A percentile compares a stretch with the other conserved stretches of the same genome.
Conservation (phyloP, 2,888 invertebrate species). For the Petrolisthes manimaculis region DNA sequence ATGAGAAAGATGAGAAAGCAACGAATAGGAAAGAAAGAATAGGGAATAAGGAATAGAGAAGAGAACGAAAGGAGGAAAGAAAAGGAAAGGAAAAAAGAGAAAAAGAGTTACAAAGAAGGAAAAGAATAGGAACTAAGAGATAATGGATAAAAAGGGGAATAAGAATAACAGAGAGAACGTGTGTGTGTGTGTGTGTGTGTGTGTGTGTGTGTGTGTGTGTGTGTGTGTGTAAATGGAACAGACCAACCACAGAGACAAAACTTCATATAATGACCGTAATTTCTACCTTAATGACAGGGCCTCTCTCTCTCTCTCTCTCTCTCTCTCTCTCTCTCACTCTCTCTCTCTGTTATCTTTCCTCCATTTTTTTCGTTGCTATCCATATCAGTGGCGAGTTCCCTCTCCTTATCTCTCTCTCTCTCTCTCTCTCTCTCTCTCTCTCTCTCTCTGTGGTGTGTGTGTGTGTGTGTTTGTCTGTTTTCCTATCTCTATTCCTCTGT, state of each 20-base stretch:
- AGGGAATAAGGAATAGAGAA: not conserved
- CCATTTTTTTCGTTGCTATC: not conserved
- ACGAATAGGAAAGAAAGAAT: not conserved
- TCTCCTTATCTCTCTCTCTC: no score
- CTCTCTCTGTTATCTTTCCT: not conserved
- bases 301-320: slow-evolving; percentile 33
- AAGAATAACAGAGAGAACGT: not conserved
- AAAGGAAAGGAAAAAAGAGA: not conserved
- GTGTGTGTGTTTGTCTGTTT: no score
- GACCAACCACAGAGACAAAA: no score
- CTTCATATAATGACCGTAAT: no score
- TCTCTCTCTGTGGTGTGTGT: no score
- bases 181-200: not conserved
- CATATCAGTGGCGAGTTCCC: not conserved
- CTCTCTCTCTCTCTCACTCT: slow-evolving; percentile 28
- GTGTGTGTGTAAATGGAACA: not conserved
- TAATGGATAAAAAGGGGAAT: not conserved
- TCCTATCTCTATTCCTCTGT: no score
- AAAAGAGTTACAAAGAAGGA: not conserved
- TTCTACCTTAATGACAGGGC: slow-evolving; percentile 5
- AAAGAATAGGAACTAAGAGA: not conserved
- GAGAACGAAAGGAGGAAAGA: not conserved
- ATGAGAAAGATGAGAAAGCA: not conserved
- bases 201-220: not conserved
- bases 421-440: no score